Evolutionary conservation across 2,888 invertebrate genomes (phyloP).

Genomic region (Palloptera scutellata): DNA sequence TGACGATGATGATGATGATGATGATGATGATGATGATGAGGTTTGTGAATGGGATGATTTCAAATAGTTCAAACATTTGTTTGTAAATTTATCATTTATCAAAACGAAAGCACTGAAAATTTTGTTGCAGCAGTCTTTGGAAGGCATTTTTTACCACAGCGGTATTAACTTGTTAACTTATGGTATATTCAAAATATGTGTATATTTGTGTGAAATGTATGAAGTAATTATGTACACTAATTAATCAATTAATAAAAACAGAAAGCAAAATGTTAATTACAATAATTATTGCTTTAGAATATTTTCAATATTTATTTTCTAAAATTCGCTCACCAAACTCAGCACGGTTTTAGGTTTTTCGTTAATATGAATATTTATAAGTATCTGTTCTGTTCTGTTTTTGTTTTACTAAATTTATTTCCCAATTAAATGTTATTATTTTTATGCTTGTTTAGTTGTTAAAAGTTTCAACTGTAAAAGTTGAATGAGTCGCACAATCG

Average conservation of each 20-base stretch:
- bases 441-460: constrained; percentile 34
- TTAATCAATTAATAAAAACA: constrained; percentile 19
- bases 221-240: constrained; percentile 7
- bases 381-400: too few species aligned
- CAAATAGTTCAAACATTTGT: neutral
- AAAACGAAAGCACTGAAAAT: constrained; percentile 53
- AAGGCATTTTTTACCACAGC: constrained; percentile 45
- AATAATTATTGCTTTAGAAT: too few species aligned
- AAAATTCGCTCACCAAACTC: neutral
- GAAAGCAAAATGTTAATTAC: neutral
- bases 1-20: neutral
- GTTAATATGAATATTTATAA: neutral
- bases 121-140: constrained; percentile 52
- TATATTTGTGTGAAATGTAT: constrained; percentile 19
- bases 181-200: constrained; percentile 17
- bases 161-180: constrained; percentile 27
- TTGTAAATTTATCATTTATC: neutral
- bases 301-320: too few species aligned
- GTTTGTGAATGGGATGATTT: neutral
- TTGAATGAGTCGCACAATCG: constrained; percentile 49
- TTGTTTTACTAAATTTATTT: neutral
- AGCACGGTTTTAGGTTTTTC: neutral
- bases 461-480: constrained; percentile 58
- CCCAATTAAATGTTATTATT: neutral
- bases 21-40: neutral